Evolutionary conservation across 2,888 invertebrate genomes (phyloP), one percentile per base, ranked within the genome.

Genomic region (Nebria salina): DNA sequence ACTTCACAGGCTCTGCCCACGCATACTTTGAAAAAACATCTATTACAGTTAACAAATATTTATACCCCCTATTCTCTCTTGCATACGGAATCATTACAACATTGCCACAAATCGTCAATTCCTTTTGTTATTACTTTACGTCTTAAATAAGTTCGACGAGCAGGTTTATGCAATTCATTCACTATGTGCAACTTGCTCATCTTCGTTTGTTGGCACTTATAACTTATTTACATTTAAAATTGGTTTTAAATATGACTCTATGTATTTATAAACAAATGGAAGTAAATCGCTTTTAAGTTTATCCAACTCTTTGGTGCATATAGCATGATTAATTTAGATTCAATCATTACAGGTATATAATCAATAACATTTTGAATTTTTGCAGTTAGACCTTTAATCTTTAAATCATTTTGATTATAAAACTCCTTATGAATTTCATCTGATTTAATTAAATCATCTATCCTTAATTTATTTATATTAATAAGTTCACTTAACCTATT

Each of bases 81-180:
- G 86, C 75, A 85, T 86, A 86, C 20, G 83, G 78, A 42, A 82
- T 82, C 86, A 88, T 86, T 82, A 87, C 86, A 15, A 86, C 87
- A 87, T 86, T 89, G 89, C 88, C 87, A 88, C 15, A 88, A 84
- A 83, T 89, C 88, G 84, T 88, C 86, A 6, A 89, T 83, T 72
- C 86, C 87, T 83, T 86, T 86, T 66, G 87, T 84, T 25, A 87
- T 84, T 43, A 87, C 86, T 74, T 83, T 78, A 70, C 88, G 83
- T 41, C 87, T 83, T 43, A 83, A 83, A 85, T 87, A 88, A 84
- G 89, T 88, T 82, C 83, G 84, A 72, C 88, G 83, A 43, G 86
- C 87, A 26, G 86, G 84, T 84, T 85, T 87, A 85, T 89, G 88
- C 8, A 89, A 82, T 83, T 89, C 88, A 76, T 82, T 70, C 9